phyloP scores from a whole-genome alignment of 2,113 vertebrate species.

The Acrocephalus arundinaceus region DNA sequence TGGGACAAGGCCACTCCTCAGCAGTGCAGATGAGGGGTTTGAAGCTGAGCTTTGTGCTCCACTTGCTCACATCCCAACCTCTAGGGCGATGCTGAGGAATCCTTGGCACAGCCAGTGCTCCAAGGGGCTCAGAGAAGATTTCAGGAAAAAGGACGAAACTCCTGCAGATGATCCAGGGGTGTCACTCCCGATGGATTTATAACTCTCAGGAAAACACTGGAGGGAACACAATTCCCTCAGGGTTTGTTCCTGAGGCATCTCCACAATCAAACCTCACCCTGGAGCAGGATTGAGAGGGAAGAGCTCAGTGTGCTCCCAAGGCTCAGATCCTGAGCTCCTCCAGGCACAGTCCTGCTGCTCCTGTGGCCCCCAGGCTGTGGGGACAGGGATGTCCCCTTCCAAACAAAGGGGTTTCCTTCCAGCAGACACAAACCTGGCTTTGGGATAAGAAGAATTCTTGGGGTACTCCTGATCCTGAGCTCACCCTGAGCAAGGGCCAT shows the following conservation, averaged over 20 bases:
- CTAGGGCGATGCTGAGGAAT: neutral
- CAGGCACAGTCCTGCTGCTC: neutral
- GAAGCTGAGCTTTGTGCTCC: neutral
- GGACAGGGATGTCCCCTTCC: neutral
- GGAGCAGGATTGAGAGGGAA: neutral
- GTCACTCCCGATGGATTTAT: neutral
- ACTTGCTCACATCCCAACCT: neutral
- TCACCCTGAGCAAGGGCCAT: rapidly evolving
- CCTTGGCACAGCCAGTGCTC: neutral
- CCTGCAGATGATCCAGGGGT: neutral
- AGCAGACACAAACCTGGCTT: neutral
- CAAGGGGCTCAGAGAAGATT: neutral
- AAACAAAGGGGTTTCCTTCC: neutral
- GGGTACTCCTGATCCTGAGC: neutral
- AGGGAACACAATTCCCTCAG: neutral
- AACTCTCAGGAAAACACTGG: neutral
- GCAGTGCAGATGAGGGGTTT: neutral
- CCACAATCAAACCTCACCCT: neutral
- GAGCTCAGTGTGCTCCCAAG: neutral
- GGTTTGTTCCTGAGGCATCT: neutral
- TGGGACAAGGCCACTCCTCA: neutral
- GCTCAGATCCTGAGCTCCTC: neutral
- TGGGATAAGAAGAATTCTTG: neutral
- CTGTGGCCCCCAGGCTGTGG: neutral
- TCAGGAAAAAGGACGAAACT: neutral